phyloP scores from a whole-genome alignment of 64 coral and sea anemone species.

The Dendronephthya gigantea region DNA sequence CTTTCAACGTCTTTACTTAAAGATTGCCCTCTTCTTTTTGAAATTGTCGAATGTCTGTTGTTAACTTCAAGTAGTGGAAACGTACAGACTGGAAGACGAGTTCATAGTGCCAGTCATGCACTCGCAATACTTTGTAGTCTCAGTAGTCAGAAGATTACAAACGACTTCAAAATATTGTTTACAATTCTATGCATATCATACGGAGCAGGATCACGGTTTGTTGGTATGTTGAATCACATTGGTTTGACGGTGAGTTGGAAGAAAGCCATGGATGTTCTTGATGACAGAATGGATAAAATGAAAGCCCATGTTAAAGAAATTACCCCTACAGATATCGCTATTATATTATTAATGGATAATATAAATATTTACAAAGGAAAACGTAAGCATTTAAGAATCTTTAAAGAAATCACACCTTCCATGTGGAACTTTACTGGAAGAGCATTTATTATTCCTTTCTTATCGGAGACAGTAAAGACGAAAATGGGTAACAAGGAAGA shows the following conservation, averaged over 20 bases:
- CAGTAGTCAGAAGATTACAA: not conserved
- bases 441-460: not conserved
- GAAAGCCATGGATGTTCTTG: constrained; percentile 6
- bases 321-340: not conserved
- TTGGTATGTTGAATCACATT: constrained; percentile 5
- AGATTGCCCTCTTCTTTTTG: constrained; percentile 11
- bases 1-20: not conserved
- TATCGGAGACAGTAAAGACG: not conserved
- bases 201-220: not conserved
- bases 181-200: not conserved
- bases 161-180: constrained; percentile 8
- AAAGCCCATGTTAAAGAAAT: not conserved
- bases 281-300: not conserved
- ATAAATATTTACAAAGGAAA: constrained; percentile 6
- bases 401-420: constrained; percentile 4
- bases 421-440: constrained; percentile 9
- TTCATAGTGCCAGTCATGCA: constrained; percentile 5
- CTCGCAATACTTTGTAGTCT: constrained; percentile 2
- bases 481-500: not conserved
- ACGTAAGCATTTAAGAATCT: not conserved
- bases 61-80: not conserved
- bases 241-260: constrained; percentile 1
- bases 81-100: not conserved
- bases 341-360: constrained; percentile 1
- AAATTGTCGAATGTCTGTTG: not conserved